Conservation (phyloP, 2,888 invertebrate species). For the Ectobius pallidus region DNA sequence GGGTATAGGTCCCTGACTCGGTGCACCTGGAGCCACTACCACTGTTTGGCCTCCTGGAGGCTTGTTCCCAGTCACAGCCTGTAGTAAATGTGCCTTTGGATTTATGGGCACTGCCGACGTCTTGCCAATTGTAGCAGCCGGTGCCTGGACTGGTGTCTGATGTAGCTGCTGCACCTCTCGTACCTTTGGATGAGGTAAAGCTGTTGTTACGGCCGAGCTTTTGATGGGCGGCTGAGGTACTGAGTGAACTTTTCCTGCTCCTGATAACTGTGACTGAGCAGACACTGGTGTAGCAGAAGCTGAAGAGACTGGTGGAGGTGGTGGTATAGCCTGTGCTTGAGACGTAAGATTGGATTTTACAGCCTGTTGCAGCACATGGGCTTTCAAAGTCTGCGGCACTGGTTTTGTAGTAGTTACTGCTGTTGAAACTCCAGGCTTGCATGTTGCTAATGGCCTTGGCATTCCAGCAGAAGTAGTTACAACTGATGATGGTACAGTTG, state of each 20-base stretch:
- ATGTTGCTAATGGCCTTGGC: not conserved
- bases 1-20: slow-evolving; percentile 15
- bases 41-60: slow-evolving; percentile 23
- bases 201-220: not conserved
- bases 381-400: slow-evolving; percentile 39
- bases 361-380: slow-evolving; percentile 45
- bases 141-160: not conserved
- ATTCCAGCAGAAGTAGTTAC: slow-evolving; percentile 36
- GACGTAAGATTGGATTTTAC: slow-evolving; percentile 56
- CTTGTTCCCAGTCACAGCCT: slow-evolving; percentile 49
- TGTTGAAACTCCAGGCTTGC: slow-evolving; percentile 30
- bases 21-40: slow-evolving; percentile 3
- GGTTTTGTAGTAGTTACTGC: slow-evolving; percentile 36
- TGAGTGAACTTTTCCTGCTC: slow-evolving; percentile 40
- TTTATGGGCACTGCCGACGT: slow-evolving; percentile 49
- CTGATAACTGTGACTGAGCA: not conserved
- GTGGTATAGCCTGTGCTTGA: slow-evolving; percentile 44
- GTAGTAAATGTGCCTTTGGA: slow-evolving; percentile 55
- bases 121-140: slow-evolving; percentile 3
- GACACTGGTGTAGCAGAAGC: slow-evolving; percentile 15
- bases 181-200: slow-evolving; percentile 5
- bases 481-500: slow-evolving; percentile 45
- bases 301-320: slow-evolving; percentile 14
- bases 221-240: slow-evolving; percentile 48
- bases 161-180: not conserved